A percentile compares a stretch with the other conserved stretches of the same genome.
Evolutionary conservation across 2,113 vertebrate species (phyloP).

Genomic region (Lophura nycthemera): DNA sequence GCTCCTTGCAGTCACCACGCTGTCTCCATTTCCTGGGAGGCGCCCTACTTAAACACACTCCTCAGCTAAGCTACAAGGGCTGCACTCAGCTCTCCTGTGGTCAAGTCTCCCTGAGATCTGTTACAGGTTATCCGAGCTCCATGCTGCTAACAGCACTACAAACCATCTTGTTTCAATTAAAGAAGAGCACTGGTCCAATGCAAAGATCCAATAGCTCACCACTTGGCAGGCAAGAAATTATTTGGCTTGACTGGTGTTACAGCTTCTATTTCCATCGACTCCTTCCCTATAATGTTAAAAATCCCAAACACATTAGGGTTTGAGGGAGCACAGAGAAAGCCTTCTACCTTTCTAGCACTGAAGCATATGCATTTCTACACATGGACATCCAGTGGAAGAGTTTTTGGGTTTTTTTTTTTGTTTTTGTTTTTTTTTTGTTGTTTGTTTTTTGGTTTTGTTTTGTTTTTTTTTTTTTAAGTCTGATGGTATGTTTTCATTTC

Average conservation of each 20-base stretch:
- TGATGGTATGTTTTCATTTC: neutral
- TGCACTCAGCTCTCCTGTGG: rapidly evolving
- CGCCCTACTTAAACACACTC: neutral
- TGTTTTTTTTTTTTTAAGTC: neutral
- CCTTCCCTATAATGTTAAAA: rapidly evolving
- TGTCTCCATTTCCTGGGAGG: rapidly evolving
- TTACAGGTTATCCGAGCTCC: neutral
- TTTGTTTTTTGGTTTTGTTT: too few species aligned
- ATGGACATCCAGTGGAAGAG: neutral
- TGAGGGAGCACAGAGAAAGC: neutral
- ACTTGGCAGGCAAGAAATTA: neutral
- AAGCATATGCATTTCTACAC: neutral
- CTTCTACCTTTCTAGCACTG: rapidly evolving
- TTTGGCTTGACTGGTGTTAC: neutral
- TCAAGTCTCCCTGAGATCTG: neutral
- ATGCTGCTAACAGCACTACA: rapidly evolving
- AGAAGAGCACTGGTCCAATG: neutral
- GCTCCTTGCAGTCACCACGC: rapidly evolving
- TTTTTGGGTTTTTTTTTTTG: too few species aligned
- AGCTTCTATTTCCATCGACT: neutral
- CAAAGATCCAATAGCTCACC: neutral
- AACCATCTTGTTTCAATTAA: constrained; percentile 5
- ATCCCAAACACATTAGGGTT: rapidly evolving
- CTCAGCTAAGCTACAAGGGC: neutral
- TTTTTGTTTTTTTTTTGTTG: too few species aligned